These are phyloP conservation scores for Anabas testudineus DNA, from an alignment of 2,797 vertebrate species.

Conservation along the genomic window DNA sequence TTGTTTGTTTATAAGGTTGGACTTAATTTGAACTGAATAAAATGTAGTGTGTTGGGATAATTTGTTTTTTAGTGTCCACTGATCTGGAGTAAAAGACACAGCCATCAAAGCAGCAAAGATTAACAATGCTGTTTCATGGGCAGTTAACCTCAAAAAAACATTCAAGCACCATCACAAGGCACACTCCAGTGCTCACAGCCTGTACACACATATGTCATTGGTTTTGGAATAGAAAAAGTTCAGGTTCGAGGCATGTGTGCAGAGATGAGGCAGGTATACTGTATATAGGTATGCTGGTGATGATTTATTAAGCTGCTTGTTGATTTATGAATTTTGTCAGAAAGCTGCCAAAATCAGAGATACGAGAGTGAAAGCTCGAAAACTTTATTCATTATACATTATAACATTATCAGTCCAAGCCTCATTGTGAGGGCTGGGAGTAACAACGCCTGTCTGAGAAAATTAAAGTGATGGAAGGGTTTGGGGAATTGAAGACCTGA, in stretches of 20 bases:
- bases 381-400: constrained; percentile 66
- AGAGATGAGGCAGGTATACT: not conserved
- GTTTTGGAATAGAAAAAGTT: not conserved
- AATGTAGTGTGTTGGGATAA: constrained; percentile 38
- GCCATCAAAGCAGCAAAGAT: constrained; percentile 65
- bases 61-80: constrained; percentile 58
- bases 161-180: constrained; percentile 22
- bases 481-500: constrained; percentile 31
- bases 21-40: constrained; percentile 44
- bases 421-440: not conserved
- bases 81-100: constrained; percentile 58
- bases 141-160: constrained; percentile 57
- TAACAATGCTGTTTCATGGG: constrained; percentile 67
- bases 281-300: too few species aligned
- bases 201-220: constrained; percentile 2
- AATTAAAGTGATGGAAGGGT: constrained; percentile 53
- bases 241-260: not conserved
- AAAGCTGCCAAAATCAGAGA: constrained; percentile 48
- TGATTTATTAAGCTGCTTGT: constrained; percentile 38
- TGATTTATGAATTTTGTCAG: constrained; percentile 65
- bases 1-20: constrained; percentile 14
- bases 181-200: constrained; percentile 32
- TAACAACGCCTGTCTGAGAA: constrained; percentile 47
- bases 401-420: constrained; percentile 22
- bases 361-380: constrained; percentile 37